Conservation (phyloP, 2,797 vertebrate species). For the Falco columbarius region DNA sequence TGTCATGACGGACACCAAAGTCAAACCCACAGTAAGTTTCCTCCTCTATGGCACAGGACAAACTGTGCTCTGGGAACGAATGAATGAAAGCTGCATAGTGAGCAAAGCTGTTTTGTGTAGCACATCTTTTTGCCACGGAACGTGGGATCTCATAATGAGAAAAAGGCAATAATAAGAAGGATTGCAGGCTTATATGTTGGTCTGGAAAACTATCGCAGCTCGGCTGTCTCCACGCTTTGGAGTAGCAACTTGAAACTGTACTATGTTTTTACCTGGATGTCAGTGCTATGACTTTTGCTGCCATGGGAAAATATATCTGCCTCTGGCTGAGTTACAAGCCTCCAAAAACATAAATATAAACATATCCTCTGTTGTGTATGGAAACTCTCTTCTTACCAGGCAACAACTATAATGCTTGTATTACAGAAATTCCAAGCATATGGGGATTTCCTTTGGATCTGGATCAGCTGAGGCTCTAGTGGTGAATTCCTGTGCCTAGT, state of each 20-base stretch:
- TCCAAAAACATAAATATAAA: slow-evolving; percentile 40
- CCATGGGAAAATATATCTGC: background rate
- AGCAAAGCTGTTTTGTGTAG: background rate
- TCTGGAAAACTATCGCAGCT: background rate
- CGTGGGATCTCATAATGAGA: background rate
- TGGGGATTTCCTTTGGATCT: slow-evolving; percentile 63
- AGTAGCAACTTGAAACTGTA: background rate
- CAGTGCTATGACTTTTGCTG: background rate
- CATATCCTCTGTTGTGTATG: background rate
- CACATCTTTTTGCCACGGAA: background rate
- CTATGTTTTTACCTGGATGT: background rate
- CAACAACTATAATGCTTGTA: background rate
- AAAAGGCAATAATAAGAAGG: background rate
- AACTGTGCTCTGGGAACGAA: background rate
- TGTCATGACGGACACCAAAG: background rate
- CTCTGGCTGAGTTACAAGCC: background rate
- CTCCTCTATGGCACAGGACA: background rate
- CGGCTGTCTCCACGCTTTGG: background rate
- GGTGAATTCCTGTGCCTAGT: slow-evolving; percentile 27
- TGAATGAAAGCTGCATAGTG: background rate
- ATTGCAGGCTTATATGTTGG: background rate
- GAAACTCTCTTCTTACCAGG: background rate
- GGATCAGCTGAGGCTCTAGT: slow-evolving; percentile 13
- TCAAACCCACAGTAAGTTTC: background rate
- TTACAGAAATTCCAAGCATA: slow-evolving; percentile 44